Conservation (phyloP, 35 echinoderm and acorn worm genomes). For the Diadema setosum region DNA sequence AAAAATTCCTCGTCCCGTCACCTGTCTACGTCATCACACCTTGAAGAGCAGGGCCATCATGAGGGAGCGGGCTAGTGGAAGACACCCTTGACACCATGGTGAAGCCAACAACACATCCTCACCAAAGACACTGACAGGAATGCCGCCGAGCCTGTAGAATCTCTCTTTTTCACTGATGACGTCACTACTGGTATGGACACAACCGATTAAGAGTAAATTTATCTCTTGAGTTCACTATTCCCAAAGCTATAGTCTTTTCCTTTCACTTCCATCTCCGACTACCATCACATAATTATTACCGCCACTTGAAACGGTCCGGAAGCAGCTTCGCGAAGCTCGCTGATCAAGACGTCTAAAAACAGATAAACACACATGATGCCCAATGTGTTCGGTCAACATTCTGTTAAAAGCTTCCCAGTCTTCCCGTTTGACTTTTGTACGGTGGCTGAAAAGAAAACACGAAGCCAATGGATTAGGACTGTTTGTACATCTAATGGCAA, state of each 20-base stretch:
- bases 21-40: too few species aligned
- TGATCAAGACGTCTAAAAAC: not conserved
- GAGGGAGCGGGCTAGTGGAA: too few species aligned
- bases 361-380: not conserved
- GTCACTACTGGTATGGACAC: not conserved
- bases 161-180: too few species aligned
- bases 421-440: not conserved
- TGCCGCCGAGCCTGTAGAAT: too few species aligned
- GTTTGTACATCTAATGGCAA: conserved; percentile 5
- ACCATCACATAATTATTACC: not conserved
- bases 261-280: not conserved
- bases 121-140: too few species aligned
- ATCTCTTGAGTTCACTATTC: not conserved
- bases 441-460: not conserved
- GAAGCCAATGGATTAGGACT: not conserved
- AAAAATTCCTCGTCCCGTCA: too few species aligned
- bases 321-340: not conserved
- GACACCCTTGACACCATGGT: too few species aligned
- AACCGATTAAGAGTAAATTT: not conserved
- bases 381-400: not conserved
- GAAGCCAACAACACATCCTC: too few species aligned
- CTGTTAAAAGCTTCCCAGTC: not conserved
- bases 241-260: not conserved
- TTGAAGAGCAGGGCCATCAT: too few species aligned
- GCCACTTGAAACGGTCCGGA: not conserved